Evolutionary conservation across 2,888 invertebrate genomes (phyloP), one percentile per base, ranked within the genome.

Genomic region (Reticulitermes lucifugus): DNA sequence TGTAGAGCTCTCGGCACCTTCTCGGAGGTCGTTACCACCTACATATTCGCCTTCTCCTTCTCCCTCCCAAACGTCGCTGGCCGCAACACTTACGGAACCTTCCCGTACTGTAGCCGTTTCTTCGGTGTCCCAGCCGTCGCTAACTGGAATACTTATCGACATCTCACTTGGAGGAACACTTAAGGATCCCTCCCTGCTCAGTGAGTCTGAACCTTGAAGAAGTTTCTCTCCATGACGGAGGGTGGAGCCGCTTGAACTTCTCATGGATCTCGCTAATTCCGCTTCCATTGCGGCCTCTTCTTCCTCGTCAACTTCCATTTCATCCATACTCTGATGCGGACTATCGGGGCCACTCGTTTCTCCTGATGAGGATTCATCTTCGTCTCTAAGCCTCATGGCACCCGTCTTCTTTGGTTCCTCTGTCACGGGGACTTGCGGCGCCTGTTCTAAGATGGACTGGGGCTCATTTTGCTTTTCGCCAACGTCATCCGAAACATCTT

Each of bases 341-440:
- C 96, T 96, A 88, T 97, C 97, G 0, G 97, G 97, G 0, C 97
- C 97, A 14, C 97, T 97, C 22, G 97, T 97, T 89, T 96, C 96
- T 2, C 97, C 97, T 0, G 97, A 97, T 18, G 96, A 96, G 83
- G 93, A 93, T 65, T 93, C 94, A 59, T 88, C 89, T 70, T 87
- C 87, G 75, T 86, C 87, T 55, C 87, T 87, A 22, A 83, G 51
- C 41, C 83, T 79, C 22, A 75, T 75, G 1, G 70, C 29, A 21
- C 73, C 82, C 60, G 79, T 85, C 25, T 79, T 84, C 55, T 80
- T 84, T n/a, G 55, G 70, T 70, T 70, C 80, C 55, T 84, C 84
- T 10, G 65, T n/a, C 18, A 21, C 80, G 22, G 79, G 65, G 7
- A 79, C 10, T 3, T 70, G 77, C 35, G 22, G 9, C 77, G 70